phyloP scores from a whole-genome alignment of 1,140 invertebrate species.

The Heliconius hermathena region DNA sequence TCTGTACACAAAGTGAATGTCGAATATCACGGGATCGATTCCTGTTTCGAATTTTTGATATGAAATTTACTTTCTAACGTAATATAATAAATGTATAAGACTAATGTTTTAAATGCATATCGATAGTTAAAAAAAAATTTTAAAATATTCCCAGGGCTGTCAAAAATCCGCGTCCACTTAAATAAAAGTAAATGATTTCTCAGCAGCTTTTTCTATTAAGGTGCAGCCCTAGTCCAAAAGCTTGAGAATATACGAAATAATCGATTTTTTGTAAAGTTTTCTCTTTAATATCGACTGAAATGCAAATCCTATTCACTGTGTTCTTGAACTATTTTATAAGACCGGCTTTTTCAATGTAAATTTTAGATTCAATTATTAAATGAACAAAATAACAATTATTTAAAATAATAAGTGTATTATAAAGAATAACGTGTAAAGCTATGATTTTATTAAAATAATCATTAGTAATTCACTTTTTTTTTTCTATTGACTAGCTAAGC shows the following conservation, averaged over 20 bases:
- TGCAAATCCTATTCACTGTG: conserved; percentile 30
- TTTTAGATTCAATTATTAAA: conserved; percentile 19
- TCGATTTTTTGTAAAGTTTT: background rate
- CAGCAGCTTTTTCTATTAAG: background rate
- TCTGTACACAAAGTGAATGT: background rate
- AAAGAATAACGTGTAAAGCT: conserved; percentile 17
- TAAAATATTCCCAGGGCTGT: conserved; percentile 4
- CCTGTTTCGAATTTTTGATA: background rate
- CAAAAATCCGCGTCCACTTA: background rate
- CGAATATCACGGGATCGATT: conserved; percentile 3
- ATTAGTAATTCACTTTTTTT: conserved; percentile 15
- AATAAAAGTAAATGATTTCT: background rate
- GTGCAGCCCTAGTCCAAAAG: conserved; percentile 18
- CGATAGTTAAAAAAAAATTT: conserved; percentile 3
- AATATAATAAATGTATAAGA: conserved; percentile 4
- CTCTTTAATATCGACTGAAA: conserved; percentile 29
- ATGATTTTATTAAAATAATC: conserved; percentile 24
- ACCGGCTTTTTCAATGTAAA: conserved; percentile 35
- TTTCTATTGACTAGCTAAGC: conserved; percentile 10
- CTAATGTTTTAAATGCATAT: conserved; percentile 4
- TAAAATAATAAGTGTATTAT: conserved; percentile 25
- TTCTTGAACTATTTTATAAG: conserved; percentile 33
- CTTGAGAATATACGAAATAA: conserved; percentile 5
- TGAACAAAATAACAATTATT: conserved; percentile 17
- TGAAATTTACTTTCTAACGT: background rate